Base-by-base conservation (phyloP, 2,113 vertebrate genomes). In the Ammodytes marinus region DNA sequence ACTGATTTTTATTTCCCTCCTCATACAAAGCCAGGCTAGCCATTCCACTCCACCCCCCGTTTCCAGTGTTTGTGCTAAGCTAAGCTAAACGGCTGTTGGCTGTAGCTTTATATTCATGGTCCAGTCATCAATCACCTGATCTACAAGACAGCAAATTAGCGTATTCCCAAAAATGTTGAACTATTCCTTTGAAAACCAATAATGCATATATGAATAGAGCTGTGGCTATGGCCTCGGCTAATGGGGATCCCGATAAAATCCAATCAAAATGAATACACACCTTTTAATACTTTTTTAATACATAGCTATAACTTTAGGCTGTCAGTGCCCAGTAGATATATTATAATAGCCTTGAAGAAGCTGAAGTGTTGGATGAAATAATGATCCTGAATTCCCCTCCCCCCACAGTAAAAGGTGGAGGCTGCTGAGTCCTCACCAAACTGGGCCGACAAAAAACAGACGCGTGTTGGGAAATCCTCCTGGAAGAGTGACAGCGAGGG, bases 401-500 rank as follows among this genome's bases (percentile, higher is more conserved):
- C 42, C 37, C 35, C 46, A 9, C 43, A 67, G 5, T 58, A 63
- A 49, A 72, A 55, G 27, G 8, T 61, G 47, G 60, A 73, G 42
- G 61, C 50, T 53, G 71, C 50, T 53, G 71, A 54, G 37, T 40
- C 68, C 42, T 59, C 45, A 17, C 19, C 55, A 58, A 74, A 69
- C 61, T 42, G 15, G 1, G 74, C 2, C 63, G 64, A 70, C 64
- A 59, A 63, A 84, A 80, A 12, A n/a, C 68, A 60, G 67, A 74
- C n/a, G 3, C 3, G 2, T 66, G 70, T 77, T 45, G 0, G 8
- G 40, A 79, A 67, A 68, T 77, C 76, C 82, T 74, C 47, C 9
- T 72, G 86, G 82, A 74, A 4, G 63, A 60, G n/a, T 45, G 81
- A 52, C 59, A 85, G 74, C 2, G 4, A 72, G 35, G 57, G 19